Evolutionary conservation across 1,140 invertebrate species (phyloP).

Genomic region (Whitmania pigra): DNA sequence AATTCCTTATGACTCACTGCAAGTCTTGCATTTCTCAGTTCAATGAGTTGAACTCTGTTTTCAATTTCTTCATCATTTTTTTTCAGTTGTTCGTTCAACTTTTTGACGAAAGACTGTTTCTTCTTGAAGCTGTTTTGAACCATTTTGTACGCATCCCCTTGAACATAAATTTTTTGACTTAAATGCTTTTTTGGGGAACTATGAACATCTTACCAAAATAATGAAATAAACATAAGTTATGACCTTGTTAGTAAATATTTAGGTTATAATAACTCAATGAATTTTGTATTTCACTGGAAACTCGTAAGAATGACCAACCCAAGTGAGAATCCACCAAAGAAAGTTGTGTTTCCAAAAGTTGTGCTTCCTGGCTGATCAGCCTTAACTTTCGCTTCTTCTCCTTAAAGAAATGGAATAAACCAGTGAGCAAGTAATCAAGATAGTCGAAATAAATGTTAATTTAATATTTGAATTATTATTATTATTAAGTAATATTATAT

Average conservation of each 20-base stretch:
- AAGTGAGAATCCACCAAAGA: neutral
- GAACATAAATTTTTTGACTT: neutral
- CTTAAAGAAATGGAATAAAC: neutral
- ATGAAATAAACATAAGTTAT: too few relatives aligned
- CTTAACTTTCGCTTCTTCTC: neutral
- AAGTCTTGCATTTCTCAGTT: conserved; percentile 5
- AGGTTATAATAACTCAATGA: too few relatives aligned
- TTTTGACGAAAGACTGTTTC: conserved; percentile 7
- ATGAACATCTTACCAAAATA: neutral
- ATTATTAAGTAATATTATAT: too few relatives aligned
- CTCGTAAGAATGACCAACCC: neutral
- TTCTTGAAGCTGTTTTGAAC: conserved; percentile 1
- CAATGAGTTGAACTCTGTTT: conserved; percentile 12
- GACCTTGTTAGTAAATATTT: too few relatives aligned
- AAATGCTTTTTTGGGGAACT: neutral
- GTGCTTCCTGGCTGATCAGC: neutral
- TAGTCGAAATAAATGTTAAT: too few relatives aligned
- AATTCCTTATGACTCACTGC: neutral
- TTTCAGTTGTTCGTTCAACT: conserved; percentile 7
- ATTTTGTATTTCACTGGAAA: neutral
- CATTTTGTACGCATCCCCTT: conserved; percentile 15
- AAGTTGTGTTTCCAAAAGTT: neutral
- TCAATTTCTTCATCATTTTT: conserved; percentile 11
- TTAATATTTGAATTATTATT: too few relatives aligned
- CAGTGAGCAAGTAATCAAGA: too few relatives aligned